Base-by-base conservation (phyloP, 1,140 invertebrate genomes). In the Cherax destructor region DNA sequence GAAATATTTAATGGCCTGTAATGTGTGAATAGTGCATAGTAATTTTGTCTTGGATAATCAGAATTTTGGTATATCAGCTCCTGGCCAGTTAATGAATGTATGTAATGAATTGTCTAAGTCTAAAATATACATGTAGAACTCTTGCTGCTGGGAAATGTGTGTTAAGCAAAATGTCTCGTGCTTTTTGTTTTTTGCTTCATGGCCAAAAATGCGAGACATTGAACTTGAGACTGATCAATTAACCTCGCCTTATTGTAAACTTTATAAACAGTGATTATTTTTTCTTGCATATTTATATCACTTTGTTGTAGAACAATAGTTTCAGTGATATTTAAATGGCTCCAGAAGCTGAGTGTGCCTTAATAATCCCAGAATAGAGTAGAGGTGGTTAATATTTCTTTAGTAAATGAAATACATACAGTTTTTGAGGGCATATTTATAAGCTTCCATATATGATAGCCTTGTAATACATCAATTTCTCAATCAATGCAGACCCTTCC, bases 341-440 rank as follows among this genome's bases (percentile, higher is more conserved):
- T 59, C 50, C 79, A 59, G 21, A 81, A 83, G 81, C 81, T 83
- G 69, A 83, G 81, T 83, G 81, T 83, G 81, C 81, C 81, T 83
- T 83, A 83, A 69, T 41, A 69, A 21, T 47, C 61, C 69, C 61
- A 83, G 16, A 41, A 76, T 91, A 81, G 50, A 50, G 21, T 65
- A 77, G 74, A 21, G 72, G 41, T 59, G n/a, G 52, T 86, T 76
- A 7, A 86, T 65, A 59, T 78, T 78, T 81, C 24, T 79, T 56
- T 5, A 18, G 77, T 24, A 86, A 86, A 74, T 49, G 6, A 59
- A 52, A 50, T 74, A 86, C 85, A 50, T 74, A 86, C 85, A 13
- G 56, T 86, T 85, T 93, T n/a, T 78, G 69, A n/a, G 24, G 74
- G 72, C 74, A 86, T 83, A 69, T 30, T 69, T 49, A 69, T 9